phyloP scores from a whole-genome alignment of 2,888 invertebrate species.

The Drosophila mettleri region DNA sequence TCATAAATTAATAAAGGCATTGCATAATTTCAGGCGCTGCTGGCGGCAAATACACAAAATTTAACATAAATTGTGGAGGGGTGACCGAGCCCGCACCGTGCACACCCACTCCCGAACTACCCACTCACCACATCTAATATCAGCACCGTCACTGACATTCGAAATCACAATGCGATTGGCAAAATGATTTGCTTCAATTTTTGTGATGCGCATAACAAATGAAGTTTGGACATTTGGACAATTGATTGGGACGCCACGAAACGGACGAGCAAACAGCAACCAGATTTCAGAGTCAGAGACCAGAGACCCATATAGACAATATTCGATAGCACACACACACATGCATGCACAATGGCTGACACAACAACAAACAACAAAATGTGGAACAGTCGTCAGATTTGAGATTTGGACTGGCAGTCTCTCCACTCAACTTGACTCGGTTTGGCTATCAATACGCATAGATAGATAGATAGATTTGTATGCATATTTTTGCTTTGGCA shows the following conservation, averaged over 20 bases:
- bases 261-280: constrained; percentile 53
- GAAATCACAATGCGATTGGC: constrained; percentile 81
- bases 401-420: constrained; percentile 45
- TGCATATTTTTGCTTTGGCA: constrained; percentile 78
- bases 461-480: constrained; percentile 76
- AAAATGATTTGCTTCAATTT: constrained; percentile 81
- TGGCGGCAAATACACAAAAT: constrained; percentile 76
- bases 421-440: constrained; percentile 32
- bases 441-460: constrained; percentile 68
- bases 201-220: constrained; percentile 80
- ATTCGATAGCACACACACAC: constrained; percentile 40
- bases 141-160: constrained; percentile 74
- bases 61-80: constrained; percentile 72
- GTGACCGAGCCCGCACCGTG: background rate
- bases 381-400: constrained; percentile 74
- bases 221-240: constrained; percentile 79
- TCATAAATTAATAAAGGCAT: constrained; percentile 77
- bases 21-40: constrained; percentile 75
- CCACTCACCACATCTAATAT: constrained; percentile 45
- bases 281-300: constrained; percentile 54
- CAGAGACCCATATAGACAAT: constrained; percentile 57
- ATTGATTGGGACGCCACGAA: constrained; percentile 73
- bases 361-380: constrained; percentile 78
- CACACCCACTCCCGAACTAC: background rate
- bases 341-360: constrained; percentile 43